phyloP scores from a whole-genome alignment of 2,888 invertebrate genomes.

The Eulithis testata region DNA sequence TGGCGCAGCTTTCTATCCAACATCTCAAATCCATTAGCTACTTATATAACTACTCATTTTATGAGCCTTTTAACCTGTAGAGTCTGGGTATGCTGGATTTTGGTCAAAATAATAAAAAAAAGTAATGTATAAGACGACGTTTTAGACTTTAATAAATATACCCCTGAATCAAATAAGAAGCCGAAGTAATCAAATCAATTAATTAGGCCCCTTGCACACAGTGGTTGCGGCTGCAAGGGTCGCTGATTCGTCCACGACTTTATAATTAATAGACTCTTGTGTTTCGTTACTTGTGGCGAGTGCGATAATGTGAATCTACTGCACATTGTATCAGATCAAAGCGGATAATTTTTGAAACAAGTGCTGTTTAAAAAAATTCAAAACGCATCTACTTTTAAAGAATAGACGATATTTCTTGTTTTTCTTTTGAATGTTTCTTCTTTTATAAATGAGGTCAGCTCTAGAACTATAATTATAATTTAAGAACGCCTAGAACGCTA shows the following conservation, averaged over 20 bases:
- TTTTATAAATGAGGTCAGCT: too few species aligned
- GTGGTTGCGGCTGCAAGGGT: constrained; percentile 26
- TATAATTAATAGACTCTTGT: constrained; percentile 42
- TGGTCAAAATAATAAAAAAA: not conserved
- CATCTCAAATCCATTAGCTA: constrained; percentile 21
- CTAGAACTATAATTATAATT: too few species aligned
- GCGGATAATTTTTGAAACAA: too few species aligned
- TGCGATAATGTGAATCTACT: constrained; percentile 1
- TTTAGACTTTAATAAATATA: constrained; percentile 4
- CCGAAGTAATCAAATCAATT: constrained; percentile 52
- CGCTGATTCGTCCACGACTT: constrained; percentile 35
- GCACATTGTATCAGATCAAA: not conserved
- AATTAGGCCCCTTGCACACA: constrained; percentile 42
- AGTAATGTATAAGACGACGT: too few species aligned
- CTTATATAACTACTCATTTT: constrained; percentile 25
- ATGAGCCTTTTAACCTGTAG: constrained; percentile 6
- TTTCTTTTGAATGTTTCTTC: too few species aligned
- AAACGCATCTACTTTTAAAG: too few species aligned
- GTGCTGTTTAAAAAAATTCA: too few species aligned
- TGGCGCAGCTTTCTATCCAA: constrained; percentile 31
- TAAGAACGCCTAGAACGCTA: too few species aligned
- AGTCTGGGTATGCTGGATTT: not conserved
- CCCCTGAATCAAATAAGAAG: constrained; percentile 21
- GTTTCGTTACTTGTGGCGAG: constrained; percentile 16
- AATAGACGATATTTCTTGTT: too few species aligned